phyloP scores from a whole-genome alignment of 2,113 vertebrate genomes.

The Podarcis muralis region DNA sequence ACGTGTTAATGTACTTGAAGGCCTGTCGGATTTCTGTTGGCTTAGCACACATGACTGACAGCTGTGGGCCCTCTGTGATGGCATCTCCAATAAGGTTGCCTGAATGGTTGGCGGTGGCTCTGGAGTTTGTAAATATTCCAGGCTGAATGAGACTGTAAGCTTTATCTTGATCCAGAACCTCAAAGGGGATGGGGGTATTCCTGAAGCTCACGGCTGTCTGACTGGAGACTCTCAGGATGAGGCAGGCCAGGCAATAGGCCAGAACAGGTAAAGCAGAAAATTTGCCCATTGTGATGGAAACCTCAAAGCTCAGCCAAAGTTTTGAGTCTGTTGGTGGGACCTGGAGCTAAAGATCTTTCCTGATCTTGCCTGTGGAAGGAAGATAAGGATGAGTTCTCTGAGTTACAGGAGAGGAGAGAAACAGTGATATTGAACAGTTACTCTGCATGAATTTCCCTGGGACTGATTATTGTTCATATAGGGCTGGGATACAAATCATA shows the following conservation, averaged over 20 bases:
- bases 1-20: slow-evolving; percentile 90
- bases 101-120: not conserved
- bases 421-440: not conserved
- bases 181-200: slow-evolving; percentile 20
- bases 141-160: slow-evolving; percentile 33
- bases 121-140: not conserved
- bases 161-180: slow-evolving; percentile 32
- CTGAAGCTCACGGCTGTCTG: slow-evolving; percentile 44
- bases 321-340: not conserved
- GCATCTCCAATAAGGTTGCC: not conserved
- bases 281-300: rapidly evolving
- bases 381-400: not conserved
- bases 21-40: slow-evolving; percentile 82
- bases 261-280: not conserved
- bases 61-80: slow-evolving; percentile 52
- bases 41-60: slow-evolving; percentile 77
- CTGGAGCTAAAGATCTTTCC: rapidly evolving
- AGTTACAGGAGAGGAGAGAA: not conserved
- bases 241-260: slow-evolving; percentile 41
- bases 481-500: no score
- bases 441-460: not conserved
- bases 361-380: not conserved
- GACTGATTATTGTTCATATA: not conserved
- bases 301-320: rapidly evolving
- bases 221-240: not conserved